These are phyloP conservation scores for Agrotis clavis DNA, from an alignment of 2,888 invertebrate genomes.

Conservation along the genomic window DNA sequence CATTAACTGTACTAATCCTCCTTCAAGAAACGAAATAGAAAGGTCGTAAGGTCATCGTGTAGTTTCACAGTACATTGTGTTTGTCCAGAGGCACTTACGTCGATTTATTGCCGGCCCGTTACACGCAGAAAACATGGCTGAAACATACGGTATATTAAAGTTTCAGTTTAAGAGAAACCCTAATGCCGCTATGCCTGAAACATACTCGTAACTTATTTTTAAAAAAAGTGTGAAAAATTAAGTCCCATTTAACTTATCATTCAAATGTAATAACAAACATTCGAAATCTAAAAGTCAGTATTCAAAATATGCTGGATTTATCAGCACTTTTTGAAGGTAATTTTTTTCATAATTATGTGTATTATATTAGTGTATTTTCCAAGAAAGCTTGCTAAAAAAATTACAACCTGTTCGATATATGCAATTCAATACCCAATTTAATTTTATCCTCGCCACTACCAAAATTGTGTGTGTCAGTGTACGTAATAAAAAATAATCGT, in stretches of 20 bases:
- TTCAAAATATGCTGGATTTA: no score
- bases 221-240: no score
- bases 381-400: no score
- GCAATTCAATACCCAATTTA: slow-evolving; percentile 4
- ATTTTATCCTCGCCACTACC: slow-evolving; percentile 3
- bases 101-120: slow-evolving; percentile 70
- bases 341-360: no score
- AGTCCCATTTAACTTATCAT: no score
- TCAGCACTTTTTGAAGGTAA: no score
- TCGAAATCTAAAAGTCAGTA: no score
- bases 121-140: slow-evolving; percentile 47
- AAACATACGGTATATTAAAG: slow-evolving; percentile 39
- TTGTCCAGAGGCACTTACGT: slow-evolving; percentile 65
- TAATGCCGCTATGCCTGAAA: no score
- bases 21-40: slow-evolving; percentile 11
- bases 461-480: slow-evolving; percentile 1
- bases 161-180: no score
- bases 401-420: neutral
- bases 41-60: slow-evolving; percentile 42
- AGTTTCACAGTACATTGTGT: slow-evolving; percentile 73
- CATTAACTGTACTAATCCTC: slow-evolving; percentile 13
- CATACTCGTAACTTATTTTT: no score
- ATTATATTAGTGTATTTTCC: no score
- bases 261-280: no score
- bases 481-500: slow-evolving; percentile 44